Evolutionary conservation across 1,140 invertebrate species (phyloP).

Genomic region (Drosophila nigromelanica): DNA sequence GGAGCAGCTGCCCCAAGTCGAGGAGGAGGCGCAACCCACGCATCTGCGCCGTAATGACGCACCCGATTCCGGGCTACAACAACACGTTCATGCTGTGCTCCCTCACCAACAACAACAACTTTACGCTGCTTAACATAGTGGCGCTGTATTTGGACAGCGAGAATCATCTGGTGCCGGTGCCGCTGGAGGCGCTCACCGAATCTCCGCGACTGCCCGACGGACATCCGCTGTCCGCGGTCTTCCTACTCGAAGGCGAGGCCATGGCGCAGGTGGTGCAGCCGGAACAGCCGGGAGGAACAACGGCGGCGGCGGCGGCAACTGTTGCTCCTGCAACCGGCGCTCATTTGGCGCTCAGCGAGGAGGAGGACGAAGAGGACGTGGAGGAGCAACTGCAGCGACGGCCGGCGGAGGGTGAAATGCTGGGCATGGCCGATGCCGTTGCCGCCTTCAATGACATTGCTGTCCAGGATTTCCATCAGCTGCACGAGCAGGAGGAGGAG

Average conservation of each 20-base stretch:
- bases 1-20: not conserved
- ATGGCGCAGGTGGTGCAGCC: slow-evolving; percentile 14
- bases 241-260: slow-evolving; percentile 50
- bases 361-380: not conserved
- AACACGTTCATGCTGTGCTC: slow-evolving; percentile 88
- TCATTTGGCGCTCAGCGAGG: not conserved
- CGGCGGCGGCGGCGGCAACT: not conserved
- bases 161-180: slow-evolving; percentile 85
- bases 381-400: too few relatives aligned
- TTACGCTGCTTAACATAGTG: slow-evolving; percentile 89
- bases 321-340: not conserved
- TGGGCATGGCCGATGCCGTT: too few relatives aligned
- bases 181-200: slow-evolving; percentile 61
- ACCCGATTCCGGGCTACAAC: slow-evolving; percentile 78
- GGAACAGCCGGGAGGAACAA: not conserved
- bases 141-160: slow-evolving; percentile 85
- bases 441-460: too few relatives aligned
- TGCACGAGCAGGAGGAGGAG: not conserved
- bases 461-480: too few relatives aligned
- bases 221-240: slow-evolving; percentile 58
- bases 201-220: slow-evolving; percentile 72
- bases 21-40: slow-evolving; percentile 13
- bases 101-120: slow-evolving; percentile 88
- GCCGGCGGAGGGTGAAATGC: too few relatives aligned
- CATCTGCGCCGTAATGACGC: slow-evolving; percentile 72